phyloP scores from a whole-genome alignment of 2,888 invertebrate genomes.

The Apodemia duryi region DNA sequence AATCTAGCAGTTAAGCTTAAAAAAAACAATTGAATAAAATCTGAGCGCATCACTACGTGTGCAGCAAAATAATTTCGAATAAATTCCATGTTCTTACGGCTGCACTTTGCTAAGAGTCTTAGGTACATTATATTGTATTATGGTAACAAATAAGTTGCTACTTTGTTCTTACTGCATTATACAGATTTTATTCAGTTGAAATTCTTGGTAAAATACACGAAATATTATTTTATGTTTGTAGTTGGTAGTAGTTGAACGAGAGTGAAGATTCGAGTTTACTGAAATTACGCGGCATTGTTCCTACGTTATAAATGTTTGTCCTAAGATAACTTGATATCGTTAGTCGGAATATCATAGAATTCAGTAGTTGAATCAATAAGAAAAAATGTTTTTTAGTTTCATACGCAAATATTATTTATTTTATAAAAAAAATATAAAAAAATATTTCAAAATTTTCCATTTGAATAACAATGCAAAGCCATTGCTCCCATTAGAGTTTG shows the following conservation, averaged over 20 bases:
- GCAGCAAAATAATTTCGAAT: conserved; percentile 1
- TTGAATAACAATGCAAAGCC: too few species aligned
- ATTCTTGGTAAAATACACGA: not conserved
- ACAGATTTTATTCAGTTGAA: conserved; percentile 5
- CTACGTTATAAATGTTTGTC: too few species aligned
- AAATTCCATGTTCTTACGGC: conserved; percentile 8
- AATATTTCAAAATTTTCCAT: too few species aligned
- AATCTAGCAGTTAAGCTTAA: not conserved
- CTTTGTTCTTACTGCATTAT: conserved; percentile 1
- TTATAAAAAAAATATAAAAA: too few species aligned
- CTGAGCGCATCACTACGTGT: not conserved
- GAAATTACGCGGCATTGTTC: too few species aligned
- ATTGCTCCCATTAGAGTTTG: too few species aligned
- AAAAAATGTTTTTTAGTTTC: too few species aligned
- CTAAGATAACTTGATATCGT: too few species aligned
- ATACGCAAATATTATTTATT: too few species aligned
- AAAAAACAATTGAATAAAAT: not conserved
- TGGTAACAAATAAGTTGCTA: conserved; percentile 11
- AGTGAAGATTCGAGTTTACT: too few species aligned
- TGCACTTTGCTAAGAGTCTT: conserved; percentile 9
- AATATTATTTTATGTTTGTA: not conserved
- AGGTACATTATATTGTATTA: conserved; percentile 10
- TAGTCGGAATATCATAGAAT: too few species aligned
- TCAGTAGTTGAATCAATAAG: too few species aligned
- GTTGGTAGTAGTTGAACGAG: not conserved